Base-by-base conservation (phyloP, 2,888 invertebrate species). In the Ditula angustiorana region DNA sequence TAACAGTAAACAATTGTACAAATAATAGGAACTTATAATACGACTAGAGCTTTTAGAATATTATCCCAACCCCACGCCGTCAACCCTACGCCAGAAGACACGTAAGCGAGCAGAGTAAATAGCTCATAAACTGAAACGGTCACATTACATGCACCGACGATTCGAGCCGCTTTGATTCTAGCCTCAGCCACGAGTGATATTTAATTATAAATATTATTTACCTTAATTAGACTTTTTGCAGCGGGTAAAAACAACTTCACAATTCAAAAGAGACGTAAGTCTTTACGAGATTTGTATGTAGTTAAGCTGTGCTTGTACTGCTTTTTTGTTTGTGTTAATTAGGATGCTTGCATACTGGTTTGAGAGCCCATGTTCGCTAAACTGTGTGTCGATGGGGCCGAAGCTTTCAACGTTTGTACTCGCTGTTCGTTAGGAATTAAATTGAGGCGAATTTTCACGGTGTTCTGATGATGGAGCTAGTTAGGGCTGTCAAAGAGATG, bases 131-230 rank as follows among this genome's bases (percentile, higher is more conserved):
- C 76, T 83, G 76, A 81, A 91, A 89, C 83, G 83, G 84, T 67
- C 59, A 37, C 74, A 72, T 67, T 75, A 87, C 86, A 82, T 79
- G 85, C 85, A 89, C 88, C 85, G 78, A 77, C 78, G 75, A 75
- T 71, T 79, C 76, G 73, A 75, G 83, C 81, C 78, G 81, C 90
- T 91, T 92, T 92, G 90, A 91, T 80, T 82, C 76, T 19, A 2
- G 75, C 72, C 77, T 74, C 77, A 78, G 73, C 72, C 74, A 78
- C 75, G 80, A 90, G 90, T 87, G 88, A 90, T 90, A 89, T 92
- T 90, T 91, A 92, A 92, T 92, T 90, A 90, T 91, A 85, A 90
- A 90, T 90, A 90, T 91, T 90, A 91, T 90, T 90, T 86, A 88
- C 88, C 88, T 85, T 91, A 92, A 91, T 91, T 90, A 91, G 86